Conservation (phyloP, 1,140 invertebrate species). For the Euwallacea fornicatus region DNA sequence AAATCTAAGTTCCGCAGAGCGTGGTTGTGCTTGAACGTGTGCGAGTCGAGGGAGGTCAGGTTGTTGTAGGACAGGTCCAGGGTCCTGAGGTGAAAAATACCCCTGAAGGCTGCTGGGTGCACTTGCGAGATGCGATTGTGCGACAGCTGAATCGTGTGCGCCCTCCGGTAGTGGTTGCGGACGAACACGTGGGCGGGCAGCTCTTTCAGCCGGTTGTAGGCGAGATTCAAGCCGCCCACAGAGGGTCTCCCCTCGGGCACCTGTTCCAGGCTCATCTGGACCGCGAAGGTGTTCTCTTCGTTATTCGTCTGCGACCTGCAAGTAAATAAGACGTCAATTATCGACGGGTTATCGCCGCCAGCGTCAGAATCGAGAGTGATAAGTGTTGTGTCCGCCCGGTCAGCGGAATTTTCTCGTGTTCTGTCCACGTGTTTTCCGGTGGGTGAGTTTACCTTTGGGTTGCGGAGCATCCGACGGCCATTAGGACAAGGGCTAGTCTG, state of each 20-base stretch:
- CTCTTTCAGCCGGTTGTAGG: constrained; percentile 46
- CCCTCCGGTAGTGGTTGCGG: constrained; percentile 42
- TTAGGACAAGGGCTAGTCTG: constrained; percentile 3
- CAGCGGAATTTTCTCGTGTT: too few species aligned
- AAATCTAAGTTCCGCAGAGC: constrained; percentile 59
- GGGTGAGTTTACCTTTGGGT: background rate
- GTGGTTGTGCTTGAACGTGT: constrained; percentile 60
- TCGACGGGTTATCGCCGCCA: too few species aligned
- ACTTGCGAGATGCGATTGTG: constrained; percentile 46
- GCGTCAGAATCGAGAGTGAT: too few species aligned
- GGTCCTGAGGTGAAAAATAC: constrained; percentile 63
- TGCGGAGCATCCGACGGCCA: background rate
- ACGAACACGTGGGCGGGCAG: constrained; percentile 44
- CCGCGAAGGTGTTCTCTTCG: too few species aligned
- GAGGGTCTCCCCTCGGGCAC: constrained; percentile 42
- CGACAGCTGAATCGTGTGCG: constrained; percentile 42
- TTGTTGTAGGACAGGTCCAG: constrained; percentile 69
- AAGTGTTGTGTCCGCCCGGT: too few species aligned
- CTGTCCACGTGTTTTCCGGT: too few species aligned
- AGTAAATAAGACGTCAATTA: too few species aligned
- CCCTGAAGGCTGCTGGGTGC: constrained; percentile 59
- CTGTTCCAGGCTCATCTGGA: background rate
- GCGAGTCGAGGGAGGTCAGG: constrained; percentile 59
- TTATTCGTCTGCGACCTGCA: too few species aligned
- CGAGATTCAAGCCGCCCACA: constrained; percentile 42